Evolutionary conservation across 2,888 invertebrate species (phyloP).

Genomic region (Drosophila putrida): DNA sequence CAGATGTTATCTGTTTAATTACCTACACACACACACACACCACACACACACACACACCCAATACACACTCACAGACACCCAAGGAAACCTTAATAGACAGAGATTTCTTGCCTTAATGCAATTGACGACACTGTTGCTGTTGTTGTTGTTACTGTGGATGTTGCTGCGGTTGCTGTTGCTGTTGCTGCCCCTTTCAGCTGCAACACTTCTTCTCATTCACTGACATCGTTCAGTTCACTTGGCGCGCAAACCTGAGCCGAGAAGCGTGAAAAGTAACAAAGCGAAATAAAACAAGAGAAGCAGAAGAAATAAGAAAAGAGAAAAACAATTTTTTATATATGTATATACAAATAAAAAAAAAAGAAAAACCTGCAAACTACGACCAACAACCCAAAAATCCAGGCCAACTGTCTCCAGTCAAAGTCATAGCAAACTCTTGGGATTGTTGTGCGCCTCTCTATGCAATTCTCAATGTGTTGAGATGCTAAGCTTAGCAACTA

Average conservation of each 20-base stretch:
- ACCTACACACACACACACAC: constrained; percentile 43
- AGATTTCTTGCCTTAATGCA: constrained; percentile 50
- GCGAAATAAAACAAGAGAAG: constrained; percentile 30
- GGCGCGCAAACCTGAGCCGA: constrained; percentile 46
- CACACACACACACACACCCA: constrained; percentile 10
- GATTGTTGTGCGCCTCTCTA: constrained; percentile 37
- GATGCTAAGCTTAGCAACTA: constrained; percentile 45
- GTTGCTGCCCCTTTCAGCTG: constrained; percentile 14
- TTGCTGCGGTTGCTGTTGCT: constrained; percentile 18
- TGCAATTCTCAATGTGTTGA: constrained; percentile 53
- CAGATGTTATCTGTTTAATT: constrained; percentile 73
- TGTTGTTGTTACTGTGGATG: constrained; percentile 13
- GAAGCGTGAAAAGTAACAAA: constrained; percentile 55
- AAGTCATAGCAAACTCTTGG: constrained; percentile 38
- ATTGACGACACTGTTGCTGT: constrained; percentile 26
- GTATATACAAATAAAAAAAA: neutral
- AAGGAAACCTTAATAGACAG: constrained; percentile 39
- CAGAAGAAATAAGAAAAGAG: constrained; percentile 4
- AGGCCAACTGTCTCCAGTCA: constrained; percentile 54
- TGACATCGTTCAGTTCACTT: constrained; percentile 43
- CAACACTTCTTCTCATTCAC: constrained; percentile 28
- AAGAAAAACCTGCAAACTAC: constrained; percentile 45
- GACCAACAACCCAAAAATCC: constrained; percentile 41
- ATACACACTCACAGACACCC: constrained; percentile 20
- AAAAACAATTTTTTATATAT: neutral